Base-by-base conservation (phyloP, 2,113 vertebrate species). In the Choloepus hoffmanni region DNA sequence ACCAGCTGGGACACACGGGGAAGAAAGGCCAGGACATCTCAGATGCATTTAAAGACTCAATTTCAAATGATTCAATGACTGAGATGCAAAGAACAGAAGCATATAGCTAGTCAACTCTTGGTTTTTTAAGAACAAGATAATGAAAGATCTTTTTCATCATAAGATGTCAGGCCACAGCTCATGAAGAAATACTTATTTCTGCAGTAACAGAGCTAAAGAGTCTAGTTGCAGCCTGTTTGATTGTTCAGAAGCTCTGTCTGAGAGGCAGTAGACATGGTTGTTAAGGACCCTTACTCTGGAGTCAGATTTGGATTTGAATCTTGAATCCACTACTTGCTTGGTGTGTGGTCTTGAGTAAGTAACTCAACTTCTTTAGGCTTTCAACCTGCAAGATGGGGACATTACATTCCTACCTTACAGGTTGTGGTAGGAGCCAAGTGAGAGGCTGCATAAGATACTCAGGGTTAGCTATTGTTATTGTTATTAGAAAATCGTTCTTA, bases 1-100 rank as follows among this genome's bases (percentile, higher is more conserved):
- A 70, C 58, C 72, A 92, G 14, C 43, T 58, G 50, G 36, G 60
- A 67, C 24, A 28, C 36, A 5, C 0, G 0, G n/a, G 30, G 53
- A 85, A 76, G 67, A 89, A 91, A 88, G 60, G n/a, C 45, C 90
- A 82, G 28, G n/a, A 26, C 18, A 28, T 84, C 40, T 74, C 84
- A 94, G 79, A 77, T 67, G 45, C 81, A 26, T 94, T 48, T 33
- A 19, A 50, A 74, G 19, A 53, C n/a, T 82, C 40, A 88, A 53
- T 92, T 90, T 92, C 33, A 76, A 73, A 77, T 65, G n/a, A 89
- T 30, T 65, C 95, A 83, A 67, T 68, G 83, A 55, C 84, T 24
- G 43, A 91, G 62, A 93, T 33, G 48, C 55, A 90, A 95, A 85
- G 84, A 68, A 50, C 43, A 90, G 70, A 82, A 30, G 45, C 24